A percentile compares a stretch with the other conserved stretches of the same genome.
phyloP scores from a whole-genome alignment of 1,140 invertebrate species.

The Aradophagus sp. region DNA sequence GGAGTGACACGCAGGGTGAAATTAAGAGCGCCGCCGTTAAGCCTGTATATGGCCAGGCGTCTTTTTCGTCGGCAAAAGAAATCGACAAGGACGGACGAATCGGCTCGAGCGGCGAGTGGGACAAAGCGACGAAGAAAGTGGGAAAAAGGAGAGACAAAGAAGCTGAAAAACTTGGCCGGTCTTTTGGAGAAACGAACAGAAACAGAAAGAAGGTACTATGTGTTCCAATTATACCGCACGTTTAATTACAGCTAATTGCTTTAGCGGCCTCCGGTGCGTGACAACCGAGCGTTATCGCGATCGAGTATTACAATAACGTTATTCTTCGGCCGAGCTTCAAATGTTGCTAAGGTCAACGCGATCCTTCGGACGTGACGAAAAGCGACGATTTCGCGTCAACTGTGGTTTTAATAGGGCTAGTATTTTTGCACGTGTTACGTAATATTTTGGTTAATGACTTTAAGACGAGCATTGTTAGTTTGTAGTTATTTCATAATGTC shows the following conservation, averaged over 20 bases:
- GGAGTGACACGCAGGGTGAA: constrained; percentile 30
- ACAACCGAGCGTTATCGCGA: constrained; percentile 38
- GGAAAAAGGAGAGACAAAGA: not conserved
- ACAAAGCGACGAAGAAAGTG: not conserved
- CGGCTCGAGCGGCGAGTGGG: not conserved
- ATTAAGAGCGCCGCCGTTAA: constrained; percentile 16
- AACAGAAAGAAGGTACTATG: constrained; percentile 43
- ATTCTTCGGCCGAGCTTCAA: constrained; percentile 20
- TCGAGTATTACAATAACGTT: constrained; percentile 19
- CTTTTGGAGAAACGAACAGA: no score
- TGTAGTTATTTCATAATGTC: no score
- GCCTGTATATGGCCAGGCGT: constrained; percentile 32
- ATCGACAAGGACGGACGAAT: not conserved
- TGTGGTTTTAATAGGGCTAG: no score
- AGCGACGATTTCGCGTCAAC: no score
- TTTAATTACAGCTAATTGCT: constrained; percentile 62
- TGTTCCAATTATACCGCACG: constrained; percentile 58
- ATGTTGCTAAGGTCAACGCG: constrained; percentile 9
- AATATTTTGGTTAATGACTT: no score
- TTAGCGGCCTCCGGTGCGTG: constrained; percentile 36
- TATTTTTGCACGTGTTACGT: no score
- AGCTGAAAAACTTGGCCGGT: no score
- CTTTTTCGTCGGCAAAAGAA: constrained; percentile 8
- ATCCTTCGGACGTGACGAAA: constrained; percentile 26
- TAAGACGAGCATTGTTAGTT: no score